phyloP scores from a whole-genome alignment of 2,113 vertebrate species.

The Penelope pileata region DNA sequence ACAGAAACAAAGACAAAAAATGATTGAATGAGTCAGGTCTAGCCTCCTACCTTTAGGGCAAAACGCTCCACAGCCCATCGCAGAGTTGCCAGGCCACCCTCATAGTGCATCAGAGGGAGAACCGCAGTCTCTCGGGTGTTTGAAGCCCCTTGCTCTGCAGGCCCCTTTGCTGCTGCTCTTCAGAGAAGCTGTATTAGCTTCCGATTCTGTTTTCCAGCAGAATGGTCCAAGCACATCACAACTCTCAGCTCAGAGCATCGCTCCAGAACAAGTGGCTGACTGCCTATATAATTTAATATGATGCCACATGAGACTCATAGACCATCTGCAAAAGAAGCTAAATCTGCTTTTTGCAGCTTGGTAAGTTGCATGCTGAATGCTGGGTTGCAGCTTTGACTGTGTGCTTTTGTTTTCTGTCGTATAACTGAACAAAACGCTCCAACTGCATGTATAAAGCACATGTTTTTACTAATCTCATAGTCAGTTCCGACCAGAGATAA shows the following conservation, averaged over 20 bases:
- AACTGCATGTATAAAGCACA: not conserved
- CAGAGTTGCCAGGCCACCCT: conserved; percentile 62
- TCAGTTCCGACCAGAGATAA: not conserved
- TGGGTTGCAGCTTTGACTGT: conserved; percentile 23
- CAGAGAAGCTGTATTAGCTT: conserved; percentile 49
- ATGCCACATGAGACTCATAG: conserved; percentile 83
- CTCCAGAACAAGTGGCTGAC: conserved; percentile 76
- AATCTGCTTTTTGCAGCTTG: conserved; percentile 72
- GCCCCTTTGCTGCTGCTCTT: conserved; percentile 1
- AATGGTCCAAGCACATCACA: conserved; percentile 67
- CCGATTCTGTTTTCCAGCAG: conserved; percentile 52
- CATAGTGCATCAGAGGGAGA: conserved; percentile 71
- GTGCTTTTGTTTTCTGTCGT: conserved; percentile 23
- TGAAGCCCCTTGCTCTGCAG: conserved; percentile 18
- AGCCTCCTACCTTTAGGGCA: conserved; percentile 83
- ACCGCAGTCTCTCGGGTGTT: not conserved
- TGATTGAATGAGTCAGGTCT: not conserved
- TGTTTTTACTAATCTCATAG: not conserved
- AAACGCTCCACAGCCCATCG: conserved; percentile 84
- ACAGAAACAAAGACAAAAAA: not conserved
- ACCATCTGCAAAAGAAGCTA: conserved; percentile 79
- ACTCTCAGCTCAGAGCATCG: conserved; percentile 65
- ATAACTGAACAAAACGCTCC: not conserved
- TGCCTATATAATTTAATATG: conserved; percentile 87
- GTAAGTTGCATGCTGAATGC: conserved; percentile 48